These are phyloP conservation scores for Cepaea nemoralis DNA, from an alignment of 1,140 invertebrate genomes.

Conservation along the genomic window DNA sequence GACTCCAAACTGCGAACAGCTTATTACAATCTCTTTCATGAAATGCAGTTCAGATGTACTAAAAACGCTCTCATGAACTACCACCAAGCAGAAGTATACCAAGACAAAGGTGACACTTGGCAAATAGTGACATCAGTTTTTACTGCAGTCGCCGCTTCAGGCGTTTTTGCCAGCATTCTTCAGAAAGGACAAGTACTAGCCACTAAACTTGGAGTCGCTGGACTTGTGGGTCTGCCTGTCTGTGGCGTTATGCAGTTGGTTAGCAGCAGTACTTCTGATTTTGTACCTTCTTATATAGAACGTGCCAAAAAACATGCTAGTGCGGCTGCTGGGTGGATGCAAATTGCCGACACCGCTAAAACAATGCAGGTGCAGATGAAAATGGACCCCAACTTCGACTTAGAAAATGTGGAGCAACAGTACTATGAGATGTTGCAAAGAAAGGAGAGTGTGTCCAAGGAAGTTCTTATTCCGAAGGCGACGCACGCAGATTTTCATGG, in stretches of 20 bases:
- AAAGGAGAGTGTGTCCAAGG: background rate
- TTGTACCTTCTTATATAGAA: background rate
- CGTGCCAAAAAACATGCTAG: background rate
- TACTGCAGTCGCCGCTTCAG: background rate
- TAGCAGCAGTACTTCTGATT: conserved; percentile 2
- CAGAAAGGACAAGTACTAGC: conserved; percentile 9
- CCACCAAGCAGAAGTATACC: conserved; percentile 11
- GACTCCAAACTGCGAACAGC: background rate
- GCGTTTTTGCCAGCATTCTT: background rate
- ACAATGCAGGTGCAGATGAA: background rate
- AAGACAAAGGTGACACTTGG: background rate
- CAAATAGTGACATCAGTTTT: background rate
- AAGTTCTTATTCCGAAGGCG: background rate
- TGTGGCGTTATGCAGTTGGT: conserved; percentile 11
- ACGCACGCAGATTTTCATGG: background rate
- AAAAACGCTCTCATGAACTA: conserved; percentile 32
- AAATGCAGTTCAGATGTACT: conserved; percentile 26
- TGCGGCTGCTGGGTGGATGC: conserved; percentile 15
- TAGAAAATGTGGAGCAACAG: background rate
- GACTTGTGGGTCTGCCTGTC: background rate
- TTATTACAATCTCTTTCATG: background rate
- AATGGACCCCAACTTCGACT: background rate
- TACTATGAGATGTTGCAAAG: background rate
- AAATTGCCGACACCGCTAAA: background rate
- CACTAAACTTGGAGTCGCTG: background rate